phyloP scores from a whole-genome alignment of 2,113 vertebrate genomes.

The Labrus mixtus region DNA sequence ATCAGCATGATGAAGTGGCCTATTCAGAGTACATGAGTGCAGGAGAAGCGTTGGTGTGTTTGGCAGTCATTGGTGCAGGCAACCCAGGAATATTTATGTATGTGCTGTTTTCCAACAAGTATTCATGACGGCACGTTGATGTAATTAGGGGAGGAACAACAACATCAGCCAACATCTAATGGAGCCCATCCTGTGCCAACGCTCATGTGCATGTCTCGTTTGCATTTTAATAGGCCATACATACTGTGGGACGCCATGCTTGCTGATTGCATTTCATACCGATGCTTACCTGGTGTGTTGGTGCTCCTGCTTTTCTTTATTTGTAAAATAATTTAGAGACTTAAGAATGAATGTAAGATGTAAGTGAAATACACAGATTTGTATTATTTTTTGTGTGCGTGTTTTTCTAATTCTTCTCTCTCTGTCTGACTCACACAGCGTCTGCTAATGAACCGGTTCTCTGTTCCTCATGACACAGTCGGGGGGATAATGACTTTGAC shows the following conservation, averaged over 20 bases:
- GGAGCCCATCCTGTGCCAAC: not conserved
- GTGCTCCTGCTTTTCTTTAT: no score
- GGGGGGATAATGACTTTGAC: conserved; percentile 40
- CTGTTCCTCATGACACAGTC: conserved; percentile 21
- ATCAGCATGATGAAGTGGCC: conserved; percentile 45
- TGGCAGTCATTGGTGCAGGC: not conserved
- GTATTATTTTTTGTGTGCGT: not conserved
- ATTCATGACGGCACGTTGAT: conserved; percentile 31
- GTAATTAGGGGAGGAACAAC: conserved; percentile 38
- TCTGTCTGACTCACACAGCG: conserved; percentile 15
- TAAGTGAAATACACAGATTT: no score
- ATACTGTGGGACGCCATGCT: not conserved
- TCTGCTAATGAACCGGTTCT: conserved; percentile 39
- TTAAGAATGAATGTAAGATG: no score
- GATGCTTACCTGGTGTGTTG: not conserved
- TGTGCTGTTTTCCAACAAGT: conserved; percentile 22
- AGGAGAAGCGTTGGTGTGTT: not conserved
- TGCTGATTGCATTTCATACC: not conserved
- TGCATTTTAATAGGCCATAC: conserved; percentile 30
- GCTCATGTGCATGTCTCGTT: not conserved
- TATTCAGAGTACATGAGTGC: conserved; percentile 45
- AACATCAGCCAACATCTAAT: conserved; percentile 33
- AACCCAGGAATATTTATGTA: conserved; percentile 30
- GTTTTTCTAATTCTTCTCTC: not conserved
- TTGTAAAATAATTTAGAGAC: no score